A percentile compares a stretch with the other conserved stretches of the same genome.
These are phyloP conservation scores for Anguilla japonica DNA, from an alignment of 2,113 vertebrate genomes.

Conservation along the genomic window DNA sequence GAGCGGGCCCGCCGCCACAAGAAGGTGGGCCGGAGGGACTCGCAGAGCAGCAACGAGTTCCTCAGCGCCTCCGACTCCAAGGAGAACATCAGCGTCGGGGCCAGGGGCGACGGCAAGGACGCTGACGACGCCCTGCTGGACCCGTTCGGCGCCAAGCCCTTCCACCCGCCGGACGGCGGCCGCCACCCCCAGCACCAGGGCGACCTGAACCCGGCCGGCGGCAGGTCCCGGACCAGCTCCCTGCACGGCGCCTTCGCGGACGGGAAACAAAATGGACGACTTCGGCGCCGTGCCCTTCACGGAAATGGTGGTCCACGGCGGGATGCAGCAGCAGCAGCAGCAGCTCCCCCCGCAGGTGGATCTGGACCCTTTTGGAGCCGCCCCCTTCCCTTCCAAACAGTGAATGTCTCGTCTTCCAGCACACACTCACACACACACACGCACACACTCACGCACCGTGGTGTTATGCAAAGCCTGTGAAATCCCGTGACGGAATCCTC, in stretches of 20 bases:
- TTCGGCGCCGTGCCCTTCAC: constrained; percentile 94
- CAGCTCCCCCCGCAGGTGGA: constrained; percentile 74
- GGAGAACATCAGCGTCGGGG: constrained; percentile 85
- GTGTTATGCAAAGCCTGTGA: constrained; percentile 19
- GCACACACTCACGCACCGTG: not conserved
- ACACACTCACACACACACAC: not conserved
- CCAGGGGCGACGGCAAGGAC: constrained; percentile 77
- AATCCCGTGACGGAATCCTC: constrained; percentile 12
- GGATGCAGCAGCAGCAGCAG: constrained; percentile 60
- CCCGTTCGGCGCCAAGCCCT: constrained; percentile 90
- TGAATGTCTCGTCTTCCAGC: constrained; percentile 62
- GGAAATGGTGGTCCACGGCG: constrained; percentile 76
- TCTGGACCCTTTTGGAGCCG: constrained; percentile 94
- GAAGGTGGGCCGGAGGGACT: constrained; percentile 86
- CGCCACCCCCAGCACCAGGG: constrained; percentile 77
- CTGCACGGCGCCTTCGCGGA: constrained; percentile 68
- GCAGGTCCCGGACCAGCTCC: constrained; percentile 73
- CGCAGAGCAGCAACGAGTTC: constrained; percentile 95
- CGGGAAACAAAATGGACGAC: constrained; percentile 79
- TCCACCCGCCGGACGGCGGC: constrained; percentile 77
- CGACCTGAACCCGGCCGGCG: constrained; percentile 63
- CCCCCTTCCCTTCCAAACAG: constrained; percentile 92
- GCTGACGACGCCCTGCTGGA: constrained; percentile 78
- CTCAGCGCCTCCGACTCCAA: constrained; percentile 90
- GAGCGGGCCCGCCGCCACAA: constrained; percentile 86